Evolutionary conservation across 2,888 invertebrate genomes (phyloP), one percentile per base, ranked within the genome.

Genomic region (Orthosia gothica): DNA sequence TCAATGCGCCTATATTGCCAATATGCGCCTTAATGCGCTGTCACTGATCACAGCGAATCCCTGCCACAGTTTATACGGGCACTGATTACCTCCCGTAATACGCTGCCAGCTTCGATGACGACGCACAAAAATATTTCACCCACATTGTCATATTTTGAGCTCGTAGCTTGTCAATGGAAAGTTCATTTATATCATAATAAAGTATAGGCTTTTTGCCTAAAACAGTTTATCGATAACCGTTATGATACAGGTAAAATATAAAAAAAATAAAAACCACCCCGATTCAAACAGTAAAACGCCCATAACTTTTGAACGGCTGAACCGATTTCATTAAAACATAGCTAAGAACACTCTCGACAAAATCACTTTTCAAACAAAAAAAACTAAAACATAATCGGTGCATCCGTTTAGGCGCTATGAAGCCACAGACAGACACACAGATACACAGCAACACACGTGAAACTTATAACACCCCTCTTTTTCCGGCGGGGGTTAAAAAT

Each of bases 21-120:
- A 83, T 83, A 83, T 74, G 82, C 78, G 79, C 85, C 79, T 70
- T 85, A 85, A 83, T 85, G 82, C 74, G 74, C 68, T 75, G 82
- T 82, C 79, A 85, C 85, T 82, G 85, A 78, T 83, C 83, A 85
- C 85, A 78, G 68, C 57, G 73, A 62, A 75, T 84, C 76, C 64
- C 70, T 78, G 67, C 85, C 69, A 79, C 80, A 76, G 82, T 84
- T 76, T 84, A 70, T 73, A 66, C 45, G 49, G 63, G 66, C 71
- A 49, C 63, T 82, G 84, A 82, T 81, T 81, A 82, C 81, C 59
- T 66, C 55, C 55, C 65, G 70, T 80, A 68, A 80, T 84, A 84
- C 54, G 61, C 84, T 71, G 52, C 76, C 75, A 69, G 66, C 45
- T 55, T 66, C 75, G 64, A 84, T 81, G 81, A 82, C 81, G 58